Percentiles rank a stretch among this genome's conserved stretches.
Evolutionary conservation across 1,140 invertebrate species (phyloP).

Genomic region (Phthorimaea operculella): DNA sequence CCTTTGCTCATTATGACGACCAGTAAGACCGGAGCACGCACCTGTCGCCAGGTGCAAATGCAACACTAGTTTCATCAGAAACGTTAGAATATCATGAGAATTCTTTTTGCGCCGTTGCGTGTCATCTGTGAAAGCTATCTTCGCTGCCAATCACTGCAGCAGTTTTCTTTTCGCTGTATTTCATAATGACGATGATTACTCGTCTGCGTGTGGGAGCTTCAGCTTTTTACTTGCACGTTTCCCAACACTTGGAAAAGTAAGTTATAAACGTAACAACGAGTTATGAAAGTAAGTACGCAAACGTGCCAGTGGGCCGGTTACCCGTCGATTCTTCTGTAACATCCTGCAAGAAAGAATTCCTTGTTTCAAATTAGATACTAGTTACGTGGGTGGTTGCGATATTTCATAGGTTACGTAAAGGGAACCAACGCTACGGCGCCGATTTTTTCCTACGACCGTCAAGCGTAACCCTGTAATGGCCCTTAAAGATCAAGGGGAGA

Average conservation of each 20-base stretch:
- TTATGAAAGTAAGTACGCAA: conserved; percentile 63
- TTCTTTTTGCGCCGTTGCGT: conserved; percentile 25
- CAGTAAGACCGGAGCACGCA: conserved; percentile 36
- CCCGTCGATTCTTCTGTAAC: conserved; percentile 41
- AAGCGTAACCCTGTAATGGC: conserved; percentile 30
- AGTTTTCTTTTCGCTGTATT: conserved; percentile 23
- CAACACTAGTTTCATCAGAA: conserved; percentile 5
- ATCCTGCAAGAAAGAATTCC: conserved; percentile 41
- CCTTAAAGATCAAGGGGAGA: conserved; percentile 34
- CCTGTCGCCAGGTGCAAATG: conserved; percentile 52
- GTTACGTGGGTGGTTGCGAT: conserved; percentile 31
- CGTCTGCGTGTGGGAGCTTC: conserved; percentile 48
- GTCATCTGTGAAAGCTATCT: conserved; percentile 41
- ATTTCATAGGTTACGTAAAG: conserved; percentile 13
- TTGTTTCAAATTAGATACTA: conserved; percentile 17
- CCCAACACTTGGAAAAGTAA: conserved; percentile 56
- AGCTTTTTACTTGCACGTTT: conserved; percentile 50
- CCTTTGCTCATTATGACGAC: conserved; percentile 40
- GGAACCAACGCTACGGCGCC: conserved; percentile 17
- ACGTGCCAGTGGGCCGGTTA: conserved; percentile 39
- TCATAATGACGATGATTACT: conserved; percentile 42
- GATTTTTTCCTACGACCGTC: conserved; percentile 7
- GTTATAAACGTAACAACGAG: conserved; percentile 54
- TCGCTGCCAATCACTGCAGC: conserved; percentile 36
- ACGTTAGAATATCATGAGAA: conserved; percentile 11